Base-by-base conservation (phyloP, 2,888 invertebrate genomes). In the Poecilus cupreus region DNA sequence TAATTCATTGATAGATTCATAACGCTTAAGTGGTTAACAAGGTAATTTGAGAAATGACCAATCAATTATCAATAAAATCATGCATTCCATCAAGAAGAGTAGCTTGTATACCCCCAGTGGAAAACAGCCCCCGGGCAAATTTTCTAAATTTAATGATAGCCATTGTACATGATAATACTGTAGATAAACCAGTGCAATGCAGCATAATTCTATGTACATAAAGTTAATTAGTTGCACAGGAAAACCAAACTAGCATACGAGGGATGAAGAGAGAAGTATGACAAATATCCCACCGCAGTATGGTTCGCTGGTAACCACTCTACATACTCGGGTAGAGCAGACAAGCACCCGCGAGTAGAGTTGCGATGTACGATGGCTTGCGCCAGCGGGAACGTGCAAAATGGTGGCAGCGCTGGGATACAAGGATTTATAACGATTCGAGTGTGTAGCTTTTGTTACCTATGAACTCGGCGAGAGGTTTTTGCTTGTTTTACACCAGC, bases 261-360 rank as follows among this genome's bases (percentile, higher is more conserved):
- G 18, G n/a, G 70, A 20, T 1, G 43, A 20, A 43, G n/a, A 22
- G 20, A 46, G 70, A 60, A 60, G 11, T 43, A 72, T 72, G 43
- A 72, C 70, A 72, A 72, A 46, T 72, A 72, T 39, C 13, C 72
- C 22, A 72, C 72, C 72, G 46, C 72, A 72, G 43, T 11, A 46
- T 43, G 72, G 72, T 72, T 54, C 46, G 72, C 24, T 43, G 11
- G 20, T 72, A 72, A 72, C 72, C 72, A 46, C 72, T 72, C 46
- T 11, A 46, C 46, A 37, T 32, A 13, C 64, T 64, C 54, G 10
- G 16, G 64, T 64, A 54, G 8, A 54, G 20, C 6, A 8, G 54
- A 54, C 43, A 43, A 43, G 11, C 43, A 43, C 32, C 8, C 32
- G 43, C 1, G 43, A 11, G n/a, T 43, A 3, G n/a, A 10, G 43